Evolutionary conservation across 2,797 vertebrate genomes (phyloP), one percentile per base, ranked within the genome.

Genomic region (Ispidina picta): DNA sequence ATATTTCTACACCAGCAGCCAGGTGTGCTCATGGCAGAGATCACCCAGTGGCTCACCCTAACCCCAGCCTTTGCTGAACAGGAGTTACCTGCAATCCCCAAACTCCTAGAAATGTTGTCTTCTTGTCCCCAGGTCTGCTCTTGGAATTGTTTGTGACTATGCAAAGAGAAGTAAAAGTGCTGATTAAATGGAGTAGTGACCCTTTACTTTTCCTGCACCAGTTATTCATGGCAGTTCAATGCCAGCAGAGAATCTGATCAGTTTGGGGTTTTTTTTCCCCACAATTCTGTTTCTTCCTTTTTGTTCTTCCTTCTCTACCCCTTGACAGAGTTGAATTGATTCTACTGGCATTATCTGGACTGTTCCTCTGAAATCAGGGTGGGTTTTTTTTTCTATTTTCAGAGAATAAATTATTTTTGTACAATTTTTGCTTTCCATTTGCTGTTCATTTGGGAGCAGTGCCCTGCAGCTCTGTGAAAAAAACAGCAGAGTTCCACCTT

Each of bases 191-290:
- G 31, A 79, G 35, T 41, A 78, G 69, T 41, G 72, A 55, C 74
- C 55, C 83, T 89, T 75, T 23, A 52, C 8, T 69, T 83, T 92
- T 78, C n/a, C 37, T 2, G 12, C 56, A 17, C 16, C 25, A 65
- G 5, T 7, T 60, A 51, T 69, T 81, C n/a, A 55, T 86, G 74
- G 51, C 37, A 51, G 60, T 70, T 35, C 35, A 88, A 76, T 64
- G 54, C 52, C 87, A 91, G 56, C 60, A 90, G 74, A 85, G 66
- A 89, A 92, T 70, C 73, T 69, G 55, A 83, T 70, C 56, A 16
- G n/a, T 66, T 75, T 5, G 37, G 33, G 17, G 7, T 16, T 54
- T 41, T 48, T n/a, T 14, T 2, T 2, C 4, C 8, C 35, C 15
- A 10, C 68, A 59, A 0, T 66, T 82, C 56, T 81, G 29, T 83